Evolutionary conservation across 23 tunicate species (phyloP).

Genomic region (Clavelina lepadiformis): DNA sequence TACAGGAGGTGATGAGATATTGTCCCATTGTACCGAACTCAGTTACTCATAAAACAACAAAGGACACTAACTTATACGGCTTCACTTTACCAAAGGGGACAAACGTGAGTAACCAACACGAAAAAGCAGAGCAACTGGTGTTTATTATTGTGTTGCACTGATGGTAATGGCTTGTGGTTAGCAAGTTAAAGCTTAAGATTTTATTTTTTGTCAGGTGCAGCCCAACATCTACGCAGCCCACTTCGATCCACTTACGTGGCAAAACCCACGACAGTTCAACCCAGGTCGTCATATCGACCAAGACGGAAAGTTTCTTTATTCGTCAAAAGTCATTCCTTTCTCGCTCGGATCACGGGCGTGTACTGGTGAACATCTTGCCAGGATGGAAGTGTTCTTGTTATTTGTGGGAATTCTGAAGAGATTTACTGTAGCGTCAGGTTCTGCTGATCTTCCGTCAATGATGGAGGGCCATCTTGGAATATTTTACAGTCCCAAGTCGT

Average conservation of each 20-base stretch:
- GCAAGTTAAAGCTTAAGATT: no score
- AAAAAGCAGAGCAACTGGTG: no score
- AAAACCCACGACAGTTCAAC: conserved; percentile 11
- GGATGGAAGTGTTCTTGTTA: conserved; percentile 34
- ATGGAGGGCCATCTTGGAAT: neutral
- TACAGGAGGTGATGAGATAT: conserved; percentile 22
- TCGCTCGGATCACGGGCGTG: conserved; percentile 37
- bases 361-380: conserved; percentile 26
- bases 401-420: conserved; percentile 17
- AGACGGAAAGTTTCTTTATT: conserved; percentile 26
- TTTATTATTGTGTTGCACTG: no score
- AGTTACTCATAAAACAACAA: conserved; percentile 5
- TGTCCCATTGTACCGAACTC: conserved; percentile 19
- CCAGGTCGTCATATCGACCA: conserved; percentile 33
- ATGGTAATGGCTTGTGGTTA: no score
- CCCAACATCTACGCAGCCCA: conserved; percentile 28
- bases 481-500: conserved; percentile 4
- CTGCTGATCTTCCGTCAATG: neutral
- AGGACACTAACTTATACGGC: conserved; percentile 1
- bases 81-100: conserved; percentile 17
- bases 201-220: no score
- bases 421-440: neutral
- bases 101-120: conserved; percentile 13
- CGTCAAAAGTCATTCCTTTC: conserved; percentile 31
- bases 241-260: conserved; percentile 10